These are phyloP conservation scores for Oryzias javanicus DNA, from an alignment of 2,113 vertebrate genomes.

Conservation along the genomic window DNA sequence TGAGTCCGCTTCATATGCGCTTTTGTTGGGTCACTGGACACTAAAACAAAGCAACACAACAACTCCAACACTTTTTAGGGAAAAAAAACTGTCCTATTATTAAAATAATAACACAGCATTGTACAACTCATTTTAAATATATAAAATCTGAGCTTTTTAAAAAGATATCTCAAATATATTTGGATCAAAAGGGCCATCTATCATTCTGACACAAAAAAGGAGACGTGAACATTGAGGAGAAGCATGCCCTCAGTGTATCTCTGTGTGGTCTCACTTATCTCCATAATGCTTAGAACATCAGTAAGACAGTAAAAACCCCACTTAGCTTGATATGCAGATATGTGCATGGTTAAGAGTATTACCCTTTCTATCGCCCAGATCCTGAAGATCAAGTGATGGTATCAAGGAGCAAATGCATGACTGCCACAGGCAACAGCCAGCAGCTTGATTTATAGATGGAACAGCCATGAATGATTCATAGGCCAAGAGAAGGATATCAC, in stretches of 20 bases:
- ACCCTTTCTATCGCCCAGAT: slow-evolving; percentile 38
- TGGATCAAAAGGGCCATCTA: neutral
- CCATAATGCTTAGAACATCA: slow-evolving; percentile 12
- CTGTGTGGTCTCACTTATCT: slow-evolving; percentile 11
- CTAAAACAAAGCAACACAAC: too few species aligned
- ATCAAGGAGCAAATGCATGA: slow-evolving; percentile 71
- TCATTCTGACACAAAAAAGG: slow-evolving; percentile 2
- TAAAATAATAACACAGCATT: too few species aligned
- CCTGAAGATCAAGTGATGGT: slow-evolving; percentile 68
- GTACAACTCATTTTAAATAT: too few species aligned
- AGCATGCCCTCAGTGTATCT: slow-evolving; percentile 3
- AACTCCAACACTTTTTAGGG: too few species aligned
- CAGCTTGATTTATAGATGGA: slow-evolving; percentile 75
- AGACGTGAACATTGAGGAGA: slow-evolving; percentile 4
- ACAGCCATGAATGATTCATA: slow-evolving; percentile 78
- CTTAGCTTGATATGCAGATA: slow-evolving; percentile 37
- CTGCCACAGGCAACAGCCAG: slow-evolving; percentile 59
- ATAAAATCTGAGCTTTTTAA: too few species aligned
- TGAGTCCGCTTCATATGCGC: too few species aligned
- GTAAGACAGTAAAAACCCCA: slow-evolving; percentile 8
- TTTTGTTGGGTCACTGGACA: too few species aligned
- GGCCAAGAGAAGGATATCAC: slow-evolving; percentile 41
- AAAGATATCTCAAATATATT: too few species aligned
- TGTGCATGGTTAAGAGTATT: slow-evolving; percentile 44
- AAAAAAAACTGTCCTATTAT: too few species aligned